phyloP scores from a whole-genome alignment of 2,797 vertebrate genomes.

The Mionectes olivaceus region DNA sequence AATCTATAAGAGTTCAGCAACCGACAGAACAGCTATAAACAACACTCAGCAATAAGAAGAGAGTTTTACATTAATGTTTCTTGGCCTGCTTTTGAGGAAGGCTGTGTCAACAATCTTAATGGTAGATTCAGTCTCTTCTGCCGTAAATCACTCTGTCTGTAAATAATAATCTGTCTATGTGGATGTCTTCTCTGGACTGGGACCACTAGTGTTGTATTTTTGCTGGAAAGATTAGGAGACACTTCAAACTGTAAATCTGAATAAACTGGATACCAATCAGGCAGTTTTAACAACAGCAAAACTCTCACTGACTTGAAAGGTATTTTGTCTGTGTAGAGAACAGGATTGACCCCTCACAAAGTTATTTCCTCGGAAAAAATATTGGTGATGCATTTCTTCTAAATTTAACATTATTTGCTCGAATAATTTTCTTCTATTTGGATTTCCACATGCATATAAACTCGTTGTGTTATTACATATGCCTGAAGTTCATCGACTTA shows the following conservation, averaged over 20 bases:
- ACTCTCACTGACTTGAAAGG: background rate
- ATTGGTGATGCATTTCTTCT: background rate
- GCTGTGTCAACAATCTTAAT: slow-evolving; percentile 38
- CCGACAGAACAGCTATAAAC: slow-evolving; percentile 8
- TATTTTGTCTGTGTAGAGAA: background rate
- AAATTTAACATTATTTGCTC: slow-evolving; percentile 15
- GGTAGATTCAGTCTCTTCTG: slow-evolving; percentile 17
- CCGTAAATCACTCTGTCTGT: slow-evolving; percentile 31
- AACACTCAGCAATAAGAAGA: background rate
- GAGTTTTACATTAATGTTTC: slow-evolving; percentile 13
- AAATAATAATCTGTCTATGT: slow-evolving; percentile 30
- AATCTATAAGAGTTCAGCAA: slow-evolving; percentile 7
- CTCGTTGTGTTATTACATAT: background rate
- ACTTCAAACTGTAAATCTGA: slow-evolving; percentile 37
- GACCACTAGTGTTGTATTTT: slow-evolving; percentile 21
- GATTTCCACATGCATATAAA: background rate
- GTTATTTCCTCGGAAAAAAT: slow-evolving; percentile 15
- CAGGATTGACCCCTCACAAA: background rate
- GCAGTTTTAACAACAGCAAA: slow-evolving; percentile 1
- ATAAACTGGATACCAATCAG: slow-evolving; percentile 38
- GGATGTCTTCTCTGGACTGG: background rate
- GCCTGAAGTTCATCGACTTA: background rate
- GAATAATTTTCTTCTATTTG: background rate
- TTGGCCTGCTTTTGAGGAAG: slow-evolving; percentile 2
- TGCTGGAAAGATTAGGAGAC: slow-evolving; percentile 34